Evolutionary conservation across 2,113 vertebrate species (phyloP).

Genomic region (Symphodus melops): DNA sequence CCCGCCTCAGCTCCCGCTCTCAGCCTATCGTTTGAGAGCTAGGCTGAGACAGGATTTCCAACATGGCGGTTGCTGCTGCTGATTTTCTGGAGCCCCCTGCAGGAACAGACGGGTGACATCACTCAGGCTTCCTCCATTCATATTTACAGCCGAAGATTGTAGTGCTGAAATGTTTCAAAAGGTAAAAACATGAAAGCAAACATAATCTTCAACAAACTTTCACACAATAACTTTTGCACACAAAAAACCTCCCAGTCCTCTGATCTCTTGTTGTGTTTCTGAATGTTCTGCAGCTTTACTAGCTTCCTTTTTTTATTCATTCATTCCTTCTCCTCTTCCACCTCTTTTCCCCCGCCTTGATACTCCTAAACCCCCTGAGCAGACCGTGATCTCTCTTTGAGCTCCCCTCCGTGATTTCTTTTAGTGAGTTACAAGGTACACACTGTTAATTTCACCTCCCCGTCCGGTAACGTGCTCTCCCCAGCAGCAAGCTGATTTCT

Average conservation of each 20-base stretch:
- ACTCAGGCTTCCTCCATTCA: too few relatives aligned
- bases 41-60: too few relatives aligned
- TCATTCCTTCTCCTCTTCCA: not conserved
- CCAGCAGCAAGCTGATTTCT: constrained; percentile 26
- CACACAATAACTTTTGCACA: not conserved
- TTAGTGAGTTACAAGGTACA: not conserved
- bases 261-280: not conserved
- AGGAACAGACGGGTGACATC: too few relatives aligned
- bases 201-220: not conserved
- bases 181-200: constrained; percentile 12
- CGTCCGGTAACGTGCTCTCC: constrained; percentile 9
- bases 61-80: too few relatives aligned
- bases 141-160: too few relatives aligned
- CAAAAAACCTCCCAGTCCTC: not conserved
- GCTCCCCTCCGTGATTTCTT: not conserved
- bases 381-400: not conserved
- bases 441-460: constrained; percentile 10
- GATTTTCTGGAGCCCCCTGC: too few relatives aligned
- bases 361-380: not conserved
- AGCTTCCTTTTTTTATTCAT: not conserved
- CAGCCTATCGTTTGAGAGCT: too few relatives aligned
- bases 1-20: too few relatives aligned
- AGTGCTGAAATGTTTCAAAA: not conserved
- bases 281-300: not conserved
- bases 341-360: not conserved